Evolutionary conservation across 2,797 vertebrate genomes (phyloP).

Genomic region (Pteropus rufus): DNA sequence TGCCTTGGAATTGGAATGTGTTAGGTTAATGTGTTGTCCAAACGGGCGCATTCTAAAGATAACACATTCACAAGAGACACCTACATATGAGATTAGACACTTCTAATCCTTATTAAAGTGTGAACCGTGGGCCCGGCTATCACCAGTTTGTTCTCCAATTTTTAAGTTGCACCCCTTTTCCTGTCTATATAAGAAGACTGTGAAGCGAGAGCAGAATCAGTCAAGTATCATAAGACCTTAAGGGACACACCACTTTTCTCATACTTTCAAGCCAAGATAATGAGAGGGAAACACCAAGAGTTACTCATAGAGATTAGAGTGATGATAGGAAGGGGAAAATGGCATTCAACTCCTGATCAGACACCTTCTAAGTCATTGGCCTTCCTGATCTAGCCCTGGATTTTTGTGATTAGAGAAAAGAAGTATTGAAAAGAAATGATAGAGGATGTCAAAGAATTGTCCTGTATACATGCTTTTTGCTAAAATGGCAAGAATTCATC

Average conservation of each 20-base stretch:
- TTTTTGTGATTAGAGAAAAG: neutral
- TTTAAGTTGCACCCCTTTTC: neutral
- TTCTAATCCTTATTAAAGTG: neutral
- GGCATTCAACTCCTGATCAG: neutral
- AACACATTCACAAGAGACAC: neutral
- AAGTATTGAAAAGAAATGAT: neutral
- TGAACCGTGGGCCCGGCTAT: neutral
- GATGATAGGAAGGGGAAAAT: neutral
- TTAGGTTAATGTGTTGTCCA: neutral
- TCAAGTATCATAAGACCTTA: neutral
- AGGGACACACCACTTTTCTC: neutral
- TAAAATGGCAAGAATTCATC: neutral
- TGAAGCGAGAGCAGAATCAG: neutral
- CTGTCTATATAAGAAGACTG: neutral
- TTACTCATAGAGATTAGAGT: neutral
- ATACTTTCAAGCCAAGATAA: neutral
- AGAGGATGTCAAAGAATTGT: neutral
- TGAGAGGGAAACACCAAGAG: neutral
- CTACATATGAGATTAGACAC: neutral
- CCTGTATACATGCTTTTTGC: neutral
- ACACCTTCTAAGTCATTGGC: neutral
- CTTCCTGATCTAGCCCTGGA: neutral
- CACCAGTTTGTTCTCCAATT: neutral
- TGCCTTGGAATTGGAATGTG: neutral
- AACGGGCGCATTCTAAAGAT: neutral